Conservation (phyloP, 2,888 invertebrate genomes). For the Rapana venosa region DNA sequence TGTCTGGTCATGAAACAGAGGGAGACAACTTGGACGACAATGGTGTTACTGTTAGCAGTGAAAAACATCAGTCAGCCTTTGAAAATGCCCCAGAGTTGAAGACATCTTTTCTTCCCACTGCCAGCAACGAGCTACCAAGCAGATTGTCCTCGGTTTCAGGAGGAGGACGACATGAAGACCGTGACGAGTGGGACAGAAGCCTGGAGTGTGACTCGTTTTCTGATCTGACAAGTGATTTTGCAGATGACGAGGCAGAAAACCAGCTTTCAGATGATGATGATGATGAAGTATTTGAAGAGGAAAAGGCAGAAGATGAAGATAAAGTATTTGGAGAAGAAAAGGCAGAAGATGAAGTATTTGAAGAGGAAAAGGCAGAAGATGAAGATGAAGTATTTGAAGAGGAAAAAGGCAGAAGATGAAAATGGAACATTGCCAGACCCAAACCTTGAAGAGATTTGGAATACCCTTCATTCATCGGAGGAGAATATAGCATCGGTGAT, state of each 20-base stretch:
- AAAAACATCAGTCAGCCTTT: neutral
- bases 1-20: neutral
- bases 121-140: neutral
- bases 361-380: neutral
- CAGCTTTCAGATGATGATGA: neutral
- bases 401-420: neutral
- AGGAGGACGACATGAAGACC: neutral
- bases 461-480: neutral
- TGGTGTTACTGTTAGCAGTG: neutral
- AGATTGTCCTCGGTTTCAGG: neutral
- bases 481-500: neutral
- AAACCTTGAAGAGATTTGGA: neutral
- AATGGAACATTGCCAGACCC: neutral
- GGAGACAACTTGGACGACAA: neutral
- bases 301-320: neutral
- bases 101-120: neutral
- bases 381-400: neutral
- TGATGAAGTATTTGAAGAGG: neutral
- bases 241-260: neutral
- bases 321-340: neutral
- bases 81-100: neutral
- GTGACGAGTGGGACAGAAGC: neutral
- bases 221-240: neutral
- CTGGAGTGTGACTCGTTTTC: neutral
- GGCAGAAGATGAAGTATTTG: neutral